phyloP scores from a whole-genome alignment of 2,113 vertebrate species.

The Taurulus bubalis region DNA sequence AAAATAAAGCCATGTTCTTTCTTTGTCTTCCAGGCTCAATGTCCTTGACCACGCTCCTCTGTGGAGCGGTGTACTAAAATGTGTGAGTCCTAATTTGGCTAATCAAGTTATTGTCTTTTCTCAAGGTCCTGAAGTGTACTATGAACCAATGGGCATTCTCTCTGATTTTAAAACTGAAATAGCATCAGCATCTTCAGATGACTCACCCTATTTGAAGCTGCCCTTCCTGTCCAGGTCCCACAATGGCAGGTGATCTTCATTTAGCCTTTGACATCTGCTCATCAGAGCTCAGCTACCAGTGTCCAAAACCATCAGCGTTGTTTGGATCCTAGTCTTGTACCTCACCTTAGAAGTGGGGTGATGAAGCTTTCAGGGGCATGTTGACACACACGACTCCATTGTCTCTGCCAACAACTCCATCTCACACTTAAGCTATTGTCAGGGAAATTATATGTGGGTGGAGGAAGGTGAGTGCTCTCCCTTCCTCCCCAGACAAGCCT shows the following conservation, averaged over 20 bases:
- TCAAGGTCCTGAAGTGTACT: background rate
- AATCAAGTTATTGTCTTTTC: background rate
- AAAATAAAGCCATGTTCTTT: background rate
- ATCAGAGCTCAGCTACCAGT: background rate
- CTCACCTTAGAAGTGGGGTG: background rate
- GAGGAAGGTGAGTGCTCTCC: background rate
- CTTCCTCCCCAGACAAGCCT: background rate
- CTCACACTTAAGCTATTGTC: background rate
- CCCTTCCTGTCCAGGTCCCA: slow-evolving; percentile 2
- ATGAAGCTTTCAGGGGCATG: background rate
- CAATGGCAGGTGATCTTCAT: background rate
- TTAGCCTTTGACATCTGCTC: background rate
- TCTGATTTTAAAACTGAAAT: background rate
- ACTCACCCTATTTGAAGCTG: background rate
- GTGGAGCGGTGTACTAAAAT: background rate
- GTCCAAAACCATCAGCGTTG: background rate
- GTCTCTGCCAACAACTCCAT: background rate
- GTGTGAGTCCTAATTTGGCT: background rate
- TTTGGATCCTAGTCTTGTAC: background rate
- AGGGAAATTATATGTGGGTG: background rate
- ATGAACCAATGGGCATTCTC: background rate
- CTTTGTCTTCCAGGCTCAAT: background rate
- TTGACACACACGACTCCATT: background rate
- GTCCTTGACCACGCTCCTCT: background rate
- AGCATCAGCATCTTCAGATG: background rate